Conservation (phyloP, 1,140 invertebrate species). For the Rhyzopertha dominica region DNA sequence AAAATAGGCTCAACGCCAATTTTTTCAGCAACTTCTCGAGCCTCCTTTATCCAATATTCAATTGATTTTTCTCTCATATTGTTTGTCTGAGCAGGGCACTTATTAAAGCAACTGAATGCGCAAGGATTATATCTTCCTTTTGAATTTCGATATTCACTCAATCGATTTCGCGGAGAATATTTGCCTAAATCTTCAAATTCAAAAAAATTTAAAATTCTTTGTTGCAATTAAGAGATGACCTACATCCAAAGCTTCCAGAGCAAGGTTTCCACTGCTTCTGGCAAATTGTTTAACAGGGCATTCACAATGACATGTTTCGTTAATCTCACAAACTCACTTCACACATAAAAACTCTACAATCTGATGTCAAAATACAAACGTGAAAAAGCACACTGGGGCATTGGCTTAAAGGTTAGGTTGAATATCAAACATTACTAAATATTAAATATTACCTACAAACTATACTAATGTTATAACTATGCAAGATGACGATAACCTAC, state of each 20-base stretch:
- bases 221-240: conserved; percentile 2
- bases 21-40: conserved; percentile 6
- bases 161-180: conserved; percentile 11
- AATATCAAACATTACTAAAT: too few relatives aligned
- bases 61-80: conserved; percentile 9
- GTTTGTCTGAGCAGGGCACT: conserved; percentile 2
- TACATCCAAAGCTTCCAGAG: conserved; percentile 7
- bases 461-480: too few relatives aligned
- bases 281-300: conserved; percentile 18
- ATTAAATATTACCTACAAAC: too few relatives aligned
- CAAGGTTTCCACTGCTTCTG: conserved; percentile 10
- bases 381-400: too few relatives aligned
- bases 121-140: conserved; percentile 8
- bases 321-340: too few relatives aligned
- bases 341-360: too few relatives aligned
- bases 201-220: conserved; percentile 16
- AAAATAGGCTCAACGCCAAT: too few relatives aligned
- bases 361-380: too few relatives aligned
- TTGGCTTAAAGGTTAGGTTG: too few relatives aligned
- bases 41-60: conserved; percentile 14
- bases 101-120: conserved; percentile 6
- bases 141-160: conserved; percentile 7
- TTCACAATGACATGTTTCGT: conserved; percentile 11
- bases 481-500: too few relatives aligned
- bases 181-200: conserved; percentile 14